Base-by-base conservation (phyloP, 92 coral and sea anemone genomes). In the Porites cylindrica region DNA sequence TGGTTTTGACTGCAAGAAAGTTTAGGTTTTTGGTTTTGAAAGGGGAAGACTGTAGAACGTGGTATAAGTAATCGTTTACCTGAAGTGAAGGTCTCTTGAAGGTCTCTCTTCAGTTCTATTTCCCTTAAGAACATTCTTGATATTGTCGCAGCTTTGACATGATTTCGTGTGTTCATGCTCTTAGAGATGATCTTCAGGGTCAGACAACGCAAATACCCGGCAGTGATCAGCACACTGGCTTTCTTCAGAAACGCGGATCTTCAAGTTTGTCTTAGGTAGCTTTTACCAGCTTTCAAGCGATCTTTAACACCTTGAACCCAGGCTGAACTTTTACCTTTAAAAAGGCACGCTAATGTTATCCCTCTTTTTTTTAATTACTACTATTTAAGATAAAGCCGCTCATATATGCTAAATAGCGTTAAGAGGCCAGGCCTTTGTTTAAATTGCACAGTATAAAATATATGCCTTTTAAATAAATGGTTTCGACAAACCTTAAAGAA, bases 131-230 rank as follows among this genome's bases (percentile, higher is more conserved):
- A 61, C 1, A 61, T 61, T 61, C n/a, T 17, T 61, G 66, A 17
- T 17, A n/a, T 61, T n/a, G 66, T 61, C 17, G 66, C 66, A 61
- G 1, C 66, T 61, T 9, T 17, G 18, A 17, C 66, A 61, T 12
- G 66, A 61, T n/a, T 12, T 29, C 75, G 75, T 47, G 12, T 70
- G 75, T 61, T 61, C 66, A 61, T 61, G 66, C 18, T 10, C 12
- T 1, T 3, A 21, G 43, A 13, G 32, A 32, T 77, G 13, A 53
- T 67, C 13, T 32, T 78, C 83, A 12, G 83, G 14, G 66, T 59
- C 83, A 21, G 72, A 78, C 83, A 78, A 64, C 71, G 83, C 83
- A 60, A 78, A 78, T 23, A 78, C 51, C 43, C 72, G 83, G 68
- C 83, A 78, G 32, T 78, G 83, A 54, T 78, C 83, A 17, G 83